These are phyloP conservation scores for Sitophilus oryzae DNA, from an alignment of 1,140 invertebrate genomes.

Conservation along the genomic window DNA sequence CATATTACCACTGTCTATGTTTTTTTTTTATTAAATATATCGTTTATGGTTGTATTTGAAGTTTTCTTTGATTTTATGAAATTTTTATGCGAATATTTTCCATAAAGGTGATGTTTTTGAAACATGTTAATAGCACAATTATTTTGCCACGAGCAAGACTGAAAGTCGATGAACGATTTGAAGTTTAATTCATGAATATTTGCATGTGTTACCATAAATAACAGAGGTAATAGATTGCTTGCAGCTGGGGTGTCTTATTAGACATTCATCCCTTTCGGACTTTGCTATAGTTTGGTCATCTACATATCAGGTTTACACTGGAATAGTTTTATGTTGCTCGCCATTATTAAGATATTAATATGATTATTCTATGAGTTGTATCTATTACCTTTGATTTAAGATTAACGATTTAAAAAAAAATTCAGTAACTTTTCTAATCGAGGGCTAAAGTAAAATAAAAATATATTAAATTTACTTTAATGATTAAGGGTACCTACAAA, in stretches of 20 bases:
- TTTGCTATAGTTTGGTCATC: not conserved
- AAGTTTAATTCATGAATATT: not conserved
- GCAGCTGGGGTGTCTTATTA: not conserved
- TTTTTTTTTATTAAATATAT: too few relatives aligned
- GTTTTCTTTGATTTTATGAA: conserved; percentile 21
- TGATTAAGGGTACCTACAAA: too few relatives aligned
- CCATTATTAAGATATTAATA: too few relatives aligned
- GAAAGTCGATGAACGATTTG: not conserved
- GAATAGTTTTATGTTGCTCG: too few relatives aligned
- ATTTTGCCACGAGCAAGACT: not conserved
- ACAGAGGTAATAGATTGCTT: not conserved
- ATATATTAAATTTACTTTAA: too few relatives aligned
- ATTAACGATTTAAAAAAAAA: too few relatives aligned
- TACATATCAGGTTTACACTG: not conserved
- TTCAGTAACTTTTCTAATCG: too few relatives aligned
- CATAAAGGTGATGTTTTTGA: not conserved
- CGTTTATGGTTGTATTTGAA: too few relatives aligned
- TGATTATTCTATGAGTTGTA: too few relatives aligned
- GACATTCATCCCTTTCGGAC: not conserved
- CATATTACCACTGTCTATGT: too few relatives aligned
- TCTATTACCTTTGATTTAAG: too few relatives aligned
- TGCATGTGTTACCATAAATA: not conserved
- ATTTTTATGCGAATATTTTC: conserved; percentile 4
- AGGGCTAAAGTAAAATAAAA: too few relatives aligned
- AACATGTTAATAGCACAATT: not conserved